A percentile compares a stretch with the other conserved stretches of the same genome.
These are phyloP conservation scores for Lepidonotus clava DNA, from an alignment of 2,888 invertebrate genomes.

Conservation along the genomic window DNA sequence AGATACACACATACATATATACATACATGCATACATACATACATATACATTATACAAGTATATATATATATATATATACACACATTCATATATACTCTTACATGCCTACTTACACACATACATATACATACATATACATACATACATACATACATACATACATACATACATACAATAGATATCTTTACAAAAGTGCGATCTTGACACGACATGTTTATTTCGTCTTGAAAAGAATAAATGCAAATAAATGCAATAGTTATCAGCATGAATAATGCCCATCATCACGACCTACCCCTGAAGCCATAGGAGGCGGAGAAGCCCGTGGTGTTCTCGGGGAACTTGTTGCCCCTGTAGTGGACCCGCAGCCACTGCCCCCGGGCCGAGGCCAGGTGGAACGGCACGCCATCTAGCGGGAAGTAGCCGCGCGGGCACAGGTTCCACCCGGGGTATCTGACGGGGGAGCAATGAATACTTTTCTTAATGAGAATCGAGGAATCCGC, in stretches of 20 bases:
- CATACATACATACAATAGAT: slow-evolving; percentile 3
- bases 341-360: slow-evolving; percentile 21
- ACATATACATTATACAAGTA: too few species aligned
- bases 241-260: not conserved
- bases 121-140: too few species aligned
- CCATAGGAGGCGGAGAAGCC: slow-evolving; percentile 20
- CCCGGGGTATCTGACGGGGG: slow-evolving; percentile 33
- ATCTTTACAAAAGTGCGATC: not conserved
- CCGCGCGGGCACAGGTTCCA: slow-evolving; percentile 26
- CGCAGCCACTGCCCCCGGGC: slow-evolving; percentile 23
- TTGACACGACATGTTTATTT: not conserved
- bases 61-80: too few species aligned
- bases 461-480: too few species aligned
- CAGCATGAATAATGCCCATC: not conserved
- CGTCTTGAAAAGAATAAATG: not conserved
- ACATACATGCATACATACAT: too few species aligned
- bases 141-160: too few species aligned
- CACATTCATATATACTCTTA: too few species aligned
- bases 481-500: not conserved
- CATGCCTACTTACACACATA: too few species aligned
- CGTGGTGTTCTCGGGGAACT: not conserved
- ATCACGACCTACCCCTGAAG: slow-evolving; percentile 25
- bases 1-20: too few species aligned
- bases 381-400: slow-evolving; percentile 22
- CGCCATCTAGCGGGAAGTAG: slow-evolving; percentile 33